These are phyloP conservation scores for Eidolon helvum DNA, from an alignment of 2,113 vertebrate genomes.

Conservation along the genomic window DNA sequence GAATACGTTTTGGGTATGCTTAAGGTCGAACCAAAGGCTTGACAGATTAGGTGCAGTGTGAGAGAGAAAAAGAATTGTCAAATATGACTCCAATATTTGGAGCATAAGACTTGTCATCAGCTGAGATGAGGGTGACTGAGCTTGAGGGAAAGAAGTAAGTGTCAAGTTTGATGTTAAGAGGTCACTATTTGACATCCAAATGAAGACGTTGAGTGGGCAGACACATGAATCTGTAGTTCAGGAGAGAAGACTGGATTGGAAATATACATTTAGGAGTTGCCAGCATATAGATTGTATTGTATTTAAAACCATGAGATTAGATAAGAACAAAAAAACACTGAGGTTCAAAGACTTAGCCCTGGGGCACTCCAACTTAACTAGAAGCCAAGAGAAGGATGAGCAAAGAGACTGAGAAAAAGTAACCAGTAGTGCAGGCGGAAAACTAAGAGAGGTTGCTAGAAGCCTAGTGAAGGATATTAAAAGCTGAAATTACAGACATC, in stretches of 20 bases:
- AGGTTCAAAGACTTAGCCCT: not conserved
- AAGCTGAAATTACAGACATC: not conserved
- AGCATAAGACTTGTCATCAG: not conserved
- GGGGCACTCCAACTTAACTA: not conserved
- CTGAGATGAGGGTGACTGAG: not conserved
- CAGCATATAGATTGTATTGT: not conserved
- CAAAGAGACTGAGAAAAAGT: not conserved
- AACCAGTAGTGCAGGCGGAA: not conserved
- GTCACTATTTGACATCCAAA: not conserved
- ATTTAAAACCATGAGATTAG: not conserved
- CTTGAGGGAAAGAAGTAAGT: not conserved
- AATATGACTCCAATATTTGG: not conserved
- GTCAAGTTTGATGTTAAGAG: not conserved
- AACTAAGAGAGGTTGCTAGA: not conserved
- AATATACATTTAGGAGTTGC: not conserved
- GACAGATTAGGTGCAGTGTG: not conserved
- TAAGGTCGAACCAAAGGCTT: not conserved
- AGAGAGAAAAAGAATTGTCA: not conserved
- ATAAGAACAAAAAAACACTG: not conserved
- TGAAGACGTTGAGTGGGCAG: not conserved
- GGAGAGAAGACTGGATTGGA: not conserved
- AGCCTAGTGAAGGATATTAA: not conserved
- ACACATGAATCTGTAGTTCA: not conserved
- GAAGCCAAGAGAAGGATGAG: not conserved
- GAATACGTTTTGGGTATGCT: too few species aligned